Percentiles rank a stretch among this genome's conserved stretches.
phyloP scores from a whole-genome alignment of 2,797 vertebrate genomes.

The Chrysolophus pictus region DNA sequence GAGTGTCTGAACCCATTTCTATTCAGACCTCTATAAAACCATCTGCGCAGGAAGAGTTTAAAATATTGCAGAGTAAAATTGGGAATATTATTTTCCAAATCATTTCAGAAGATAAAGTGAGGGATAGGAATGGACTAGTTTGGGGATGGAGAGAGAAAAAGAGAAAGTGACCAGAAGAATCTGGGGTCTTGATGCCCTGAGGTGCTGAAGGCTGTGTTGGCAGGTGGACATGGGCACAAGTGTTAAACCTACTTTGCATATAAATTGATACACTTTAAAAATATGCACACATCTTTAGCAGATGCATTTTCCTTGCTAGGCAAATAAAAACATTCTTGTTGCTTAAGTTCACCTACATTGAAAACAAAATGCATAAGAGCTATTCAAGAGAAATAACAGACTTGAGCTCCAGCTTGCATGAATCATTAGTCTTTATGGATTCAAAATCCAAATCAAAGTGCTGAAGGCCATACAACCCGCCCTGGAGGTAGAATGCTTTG shows the following conservation, averaged over 20 bases:
- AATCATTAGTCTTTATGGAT: slow-evolving; percentile 72
- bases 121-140: not conserved
- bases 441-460: slow-evolving; percentile 54
- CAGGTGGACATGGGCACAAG: slow-evolving; percentile 68
- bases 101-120: slow-evolving; percentile 10
- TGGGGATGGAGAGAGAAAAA: not conserved
- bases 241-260: slow-evolving; percentile 77
- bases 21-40: slow-evolving; percentile 58
- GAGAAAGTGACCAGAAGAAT: not conserved
- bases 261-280: slow-evolving; percentile 75
- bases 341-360: slow-evolving; percentile 60
- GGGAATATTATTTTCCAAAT: slow-evolving; percentile 52
- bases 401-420: slow-evolving; percentile 50
- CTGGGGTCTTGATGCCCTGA: not conserved
- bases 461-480: not conserved
- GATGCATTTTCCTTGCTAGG: slow-evolving; percentile 70
- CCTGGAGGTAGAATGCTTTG: slow-evolving; percentile 13
- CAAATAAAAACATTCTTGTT: slow-evolving; percentile 68
- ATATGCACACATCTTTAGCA: slow-evolving; percentile 68
- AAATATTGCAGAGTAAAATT: slow-evolving; percentile 61
- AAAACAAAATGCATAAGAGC: slow-evolving; percentile 72
- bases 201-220: slow-evolving; percentile 45
- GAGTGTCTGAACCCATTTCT: slow-evolving; percentile 68
- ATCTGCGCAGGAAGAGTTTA: slow-evolving; percentile 62
- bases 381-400: slow-evolving; percentile 56